Conservation (phyloP, 2,113 vertebrate genomes). For the Martes martes region DNA sequence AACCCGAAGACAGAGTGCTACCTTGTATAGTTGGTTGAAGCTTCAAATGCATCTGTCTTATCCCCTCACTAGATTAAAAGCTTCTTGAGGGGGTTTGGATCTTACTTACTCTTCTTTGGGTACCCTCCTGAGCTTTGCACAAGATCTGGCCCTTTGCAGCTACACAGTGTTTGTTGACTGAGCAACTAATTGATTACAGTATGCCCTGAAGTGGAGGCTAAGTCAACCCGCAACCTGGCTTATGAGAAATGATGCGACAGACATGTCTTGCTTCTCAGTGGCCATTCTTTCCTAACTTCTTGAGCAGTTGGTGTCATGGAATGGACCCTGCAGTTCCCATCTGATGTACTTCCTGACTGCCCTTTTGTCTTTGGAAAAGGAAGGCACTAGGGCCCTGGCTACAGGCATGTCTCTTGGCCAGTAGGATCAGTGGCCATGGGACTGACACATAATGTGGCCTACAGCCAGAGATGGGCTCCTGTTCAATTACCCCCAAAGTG, state of each 20-base stretch:
- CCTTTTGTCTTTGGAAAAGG: background rate
- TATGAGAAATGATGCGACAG: background rate
- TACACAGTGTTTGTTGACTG: background rate
- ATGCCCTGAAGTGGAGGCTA: background rate
- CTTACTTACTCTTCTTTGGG: background rate
- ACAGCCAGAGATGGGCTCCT: background rate
- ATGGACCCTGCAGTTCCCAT: background rate
- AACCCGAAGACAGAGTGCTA: background rate
- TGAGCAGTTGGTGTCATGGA: background rate
- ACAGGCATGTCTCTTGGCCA: background rate
- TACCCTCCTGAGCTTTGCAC: background rate
- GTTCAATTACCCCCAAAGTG: background rate
- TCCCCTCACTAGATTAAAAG: background rate
- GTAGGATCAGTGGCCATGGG: background rate
- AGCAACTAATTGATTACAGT: background rate
- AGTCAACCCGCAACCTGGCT: background rate
- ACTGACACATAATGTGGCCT: background rate
- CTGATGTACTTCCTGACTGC: background rate
- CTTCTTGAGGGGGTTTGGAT: background rate
- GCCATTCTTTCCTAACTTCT: background rate
- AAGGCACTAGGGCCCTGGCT: background rate
- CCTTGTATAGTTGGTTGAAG: background rate
- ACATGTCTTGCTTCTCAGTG: background rate
- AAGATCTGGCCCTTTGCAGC: background rate
- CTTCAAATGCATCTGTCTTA: background rate